A percentile compares a stretch with the other conserved stretches of the same genome.
These are phyloP conservation scores for Sinohyriopsis cumingii DNA, from an alignment of 2,888 invertebrate genomes.

Conservation along the genomic window DNA sequence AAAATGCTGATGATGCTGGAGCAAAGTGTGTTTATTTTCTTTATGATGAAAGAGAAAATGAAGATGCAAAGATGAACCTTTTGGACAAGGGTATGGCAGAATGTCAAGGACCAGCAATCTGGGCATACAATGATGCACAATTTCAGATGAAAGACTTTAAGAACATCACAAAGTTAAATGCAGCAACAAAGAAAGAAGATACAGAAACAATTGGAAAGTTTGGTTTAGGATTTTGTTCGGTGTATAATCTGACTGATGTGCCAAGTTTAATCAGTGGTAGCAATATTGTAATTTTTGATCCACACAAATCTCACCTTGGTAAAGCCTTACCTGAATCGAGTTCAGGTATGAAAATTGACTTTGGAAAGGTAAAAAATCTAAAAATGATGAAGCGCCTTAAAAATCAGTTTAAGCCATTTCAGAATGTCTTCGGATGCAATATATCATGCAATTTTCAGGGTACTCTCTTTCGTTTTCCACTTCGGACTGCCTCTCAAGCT, in stretches of 20 bases:
- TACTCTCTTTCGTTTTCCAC: constrained; percentile 67
- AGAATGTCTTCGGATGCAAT: constrained; percentile 52
- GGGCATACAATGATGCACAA: constrained; percentile 65
- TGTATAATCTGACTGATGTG: constrained; percentile 68
- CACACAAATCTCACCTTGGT: constrained; percentile 54
- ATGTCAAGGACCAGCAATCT: constrained; percentile 67
- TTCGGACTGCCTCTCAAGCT: constrained; percentile 60
- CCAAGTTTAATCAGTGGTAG: constrained; percentile 65
- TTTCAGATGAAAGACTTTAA: constrained; percentile 65
- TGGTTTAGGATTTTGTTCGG: constrained; percentile 68
- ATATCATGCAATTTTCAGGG: constrained; percentile 39
- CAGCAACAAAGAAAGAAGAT: constrained; percentile 60
- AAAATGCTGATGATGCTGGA: constrained; percentile 66
- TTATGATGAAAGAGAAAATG: constrained; percentile 62
- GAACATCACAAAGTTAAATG: constrained; percentile 63
- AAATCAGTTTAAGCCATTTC: constrained; percentile 58
- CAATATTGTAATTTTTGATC: constrained; percentile 67
- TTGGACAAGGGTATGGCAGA: constrained; percentile 59
- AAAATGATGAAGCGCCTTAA: constrained; percentile 32
- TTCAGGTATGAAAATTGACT: constrained; percentile 49
- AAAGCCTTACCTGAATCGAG: constrained; percentile 26
- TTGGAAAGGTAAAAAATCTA: constrained; percentile 26
- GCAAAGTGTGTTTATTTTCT: constrained; percentile 50
- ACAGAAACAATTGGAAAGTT: constrained; percentile 65
- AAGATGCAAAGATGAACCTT: constrained; percentile 42